Evolutionary conservation across 2,113 vertebrate genomes (phyloP).

Genomic region (Amphilophus citrinellus): DNA sequence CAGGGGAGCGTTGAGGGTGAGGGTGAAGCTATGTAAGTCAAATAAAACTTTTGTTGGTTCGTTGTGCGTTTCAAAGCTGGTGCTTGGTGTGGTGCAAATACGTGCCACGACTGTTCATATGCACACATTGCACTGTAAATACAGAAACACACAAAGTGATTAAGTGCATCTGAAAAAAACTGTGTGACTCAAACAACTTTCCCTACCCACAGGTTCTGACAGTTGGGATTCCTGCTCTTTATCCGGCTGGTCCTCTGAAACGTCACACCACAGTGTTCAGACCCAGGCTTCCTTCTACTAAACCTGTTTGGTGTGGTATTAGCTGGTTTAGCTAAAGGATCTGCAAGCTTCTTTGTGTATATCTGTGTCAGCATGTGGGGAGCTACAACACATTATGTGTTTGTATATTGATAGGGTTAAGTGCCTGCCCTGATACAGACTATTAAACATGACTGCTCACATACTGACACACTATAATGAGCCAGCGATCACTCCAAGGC

Average conservation of each 20-base stretch:
- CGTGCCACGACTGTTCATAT: neutral
- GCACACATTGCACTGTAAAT: neutral
- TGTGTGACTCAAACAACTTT: neutral
- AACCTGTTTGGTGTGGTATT: constrained; percentile 53
- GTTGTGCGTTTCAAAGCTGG: constrained; percentile 1
- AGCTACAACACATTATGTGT: neutral
- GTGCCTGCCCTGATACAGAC: constrained; percentile 17
- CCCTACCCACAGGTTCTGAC: constrained; percentile 27
- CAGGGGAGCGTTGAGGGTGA: neutral
- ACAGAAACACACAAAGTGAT: neutral
- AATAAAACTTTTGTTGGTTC: constrained; percentile 17
- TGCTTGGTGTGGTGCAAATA: neutral
- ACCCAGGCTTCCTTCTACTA: constrained; percentile 19
- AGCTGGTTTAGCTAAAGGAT: constrained; percentile 4
- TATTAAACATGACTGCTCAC: constrained; percentile 23
- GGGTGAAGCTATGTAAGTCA: neutral
- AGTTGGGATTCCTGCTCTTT: constrained; percentile 63
- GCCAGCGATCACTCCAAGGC: neutral
- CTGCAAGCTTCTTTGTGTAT: constrained; percentile 5
- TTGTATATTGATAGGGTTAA: constrained; percentile 33
- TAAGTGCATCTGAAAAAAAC: neutral
- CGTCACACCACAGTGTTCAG: constrained; percentile 13
- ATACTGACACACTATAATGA: constrained; percentile 10
- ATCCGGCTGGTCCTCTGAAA: constrained; percentile 36
- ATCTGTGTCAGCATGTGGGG: neutral